A percentile compares a stretch with the other conserved stretches of the same genome.
Conservation (phyloP, 1,140 invertebrate species). For the Steinernema khuongi region DNA sequence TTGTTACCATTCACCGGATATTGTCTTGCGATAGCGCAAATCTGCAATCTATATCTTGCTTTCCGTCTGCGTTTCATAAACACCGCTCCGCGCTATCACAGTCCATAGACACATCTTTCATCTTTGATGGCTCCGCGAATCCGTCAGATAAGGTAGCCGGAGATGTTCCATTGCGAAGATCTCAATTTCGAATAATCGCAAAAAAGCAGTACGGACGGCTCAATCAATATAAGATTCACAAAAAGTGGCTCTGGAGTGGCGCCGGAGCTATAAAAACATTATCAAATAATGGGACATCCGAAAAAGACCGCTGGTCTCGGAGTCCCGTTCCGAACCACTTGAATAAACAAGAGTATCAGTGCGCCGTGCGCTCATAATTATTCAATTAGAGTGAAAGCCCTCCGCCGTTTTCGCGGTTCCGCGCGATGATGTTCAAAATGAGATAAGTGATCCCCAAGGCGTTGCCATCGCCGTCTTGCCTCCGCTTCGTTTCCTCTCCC, state of each 20-base stretch:
- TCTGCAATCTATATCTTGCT: too few species aligned
- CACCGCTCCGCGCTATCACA: too few species aligned
- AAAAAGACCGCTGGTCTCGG: not conserved
- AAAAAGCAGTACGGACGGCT: not conserved
- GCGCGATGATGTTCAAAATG: not conserved
- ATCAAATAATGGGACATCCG: not conserved
- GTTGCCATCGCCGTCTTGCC: not conserved
- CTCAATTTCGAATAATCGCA: too few species aligned
- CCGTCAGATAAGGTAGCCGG: too few species aligned
- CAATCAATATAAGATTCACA: not conserved
- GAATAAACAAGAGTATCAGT: not conserved
- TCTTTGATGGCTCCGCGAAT: too few species aligned
- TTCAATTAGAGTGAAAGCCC: slow-evolving; percentile 8
- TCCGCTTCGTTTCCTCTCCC: not conserved
- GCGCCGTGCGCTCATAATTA: not conserved
- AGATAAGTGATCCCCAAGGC: slow-evolving; percentile 12
- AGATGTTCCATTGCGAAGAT: too few species aligned
- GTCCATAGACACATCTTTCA: too few species aligned
- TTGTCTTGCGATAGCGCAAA: too few species aligned
- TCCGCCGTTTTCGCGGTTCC: not conserved
- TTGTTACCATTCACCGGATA: too few species aligned
- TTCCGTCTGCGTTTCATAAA: too few species aligned
- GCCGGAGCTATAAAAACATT: not conserved
- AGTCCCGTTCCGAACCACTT: too few species aligned
- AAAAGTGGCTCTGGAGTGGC: not conserved